Conservation (phyloP, 2,113 vertebrate genomes). For the Actenoides hombroni region DNA sequence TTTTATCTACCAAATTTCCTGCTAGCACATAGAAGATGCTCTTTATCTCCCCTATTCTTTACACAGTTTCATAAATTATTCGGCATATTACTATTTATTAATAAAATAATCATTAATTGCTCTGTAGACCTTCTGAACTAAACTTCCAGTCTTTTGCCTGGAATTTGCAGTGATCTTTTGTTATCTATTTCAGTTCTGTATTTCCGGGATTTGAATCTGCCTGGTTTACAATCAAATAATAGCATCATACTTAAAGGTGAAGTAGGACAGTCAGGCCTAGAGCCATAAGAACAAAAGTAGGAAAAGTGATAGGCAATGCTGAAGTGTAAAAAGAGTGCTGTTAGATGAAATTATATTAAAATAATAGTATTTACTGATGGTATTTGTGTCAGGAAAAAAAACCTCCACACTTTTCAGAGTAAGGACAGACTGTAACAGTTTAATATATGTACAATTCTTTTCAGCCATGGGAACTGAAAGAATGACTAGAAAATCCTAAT, state of each 20-base stretch:
- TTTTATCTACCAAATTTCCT: not conserved
- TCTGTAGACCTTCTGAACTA: not conserved
- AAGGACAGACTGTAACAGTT: not conserved
- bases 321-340: not conserved
- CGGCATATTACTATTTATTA: not conserved
- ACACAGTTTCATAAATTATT: not conserved
- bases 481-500: not conserved
- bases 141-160: not conserved
- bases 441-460: not conserved
- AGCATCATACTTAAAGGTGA: not conserved
- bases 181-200: not conserved
- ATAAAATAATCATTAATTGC: not conserved
- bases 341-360: not conserved
- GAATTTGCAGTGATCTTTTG: not conserved
- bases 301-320: not conserved
- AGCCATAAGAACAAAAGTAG: not conserved
- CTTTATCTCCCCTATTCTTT: not conserved
- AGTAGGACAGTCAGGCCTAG: not conserved
- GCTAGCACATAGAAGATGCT: rapidly evolving
- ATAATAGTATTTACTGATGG: not conserved
- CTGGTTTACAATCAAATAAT: not conserved
- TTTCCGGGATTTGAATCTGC: not conserved
- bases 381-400: not conserved
- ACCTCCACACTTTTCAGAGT: not conserved
- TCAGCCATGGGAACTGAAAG: not conserved